Percentiles rank a stretch among this genome's conserved stretches.
Evolutionary conservation across 2,888 invertebrate species (phyloP).

Genomic region (Ctena decussata): DNA sequence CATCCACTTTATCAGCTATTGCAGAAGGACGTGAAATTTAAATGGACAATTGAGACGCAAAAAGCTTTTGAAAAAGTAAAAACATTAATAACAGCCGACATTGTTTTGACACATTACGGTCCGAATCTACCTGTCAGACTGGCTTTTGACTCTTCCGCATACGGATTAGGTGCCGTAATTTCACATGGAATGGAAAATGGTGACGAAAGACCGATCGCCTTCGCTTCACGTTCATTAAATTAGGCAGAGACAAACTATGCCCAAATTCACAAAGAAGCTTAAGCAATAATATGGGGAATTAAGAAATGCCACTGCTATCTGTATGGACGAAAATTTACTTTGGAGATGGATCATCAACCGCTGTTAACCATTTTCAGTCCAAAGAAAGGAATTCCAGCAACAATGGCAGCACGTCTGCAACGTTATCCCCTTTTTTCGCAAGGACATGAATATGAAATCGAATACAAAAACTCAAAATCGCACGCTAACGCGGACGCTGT

Average conservation of each 20-base stretch:
- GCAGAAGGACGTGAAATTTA: too few relatives aligned
- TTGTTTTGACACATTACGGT: too few relatives aligned
- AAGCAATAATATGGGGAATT: not conserved
- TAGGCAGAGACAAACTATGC: slow-evolving; percentile 32
- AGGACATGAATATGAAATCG: slow-evolving; percentile 30
- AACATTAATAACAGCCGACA: too few relatives aligned
- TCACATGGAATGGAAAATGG: slow-evolving; percentile 41
- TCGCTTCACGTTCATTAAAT: not conserved
- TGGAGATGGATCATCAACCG: not conserved
- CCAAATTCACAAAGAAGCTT: slow-evolving; percentile 3
- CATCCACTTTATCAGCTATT: too few relatives aligned
- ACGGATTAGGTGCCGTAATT: too few relatives aligned
- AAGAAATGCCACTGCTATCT: not conserved
- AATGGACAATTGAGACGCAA: too few relatives aligned
- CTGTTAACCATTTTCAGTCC: not conserved
- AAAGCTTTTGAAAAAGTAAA: too few relatives aligned
- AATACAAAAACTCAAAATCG: slow-evolving; percentile 52
- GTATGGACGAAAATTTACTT: not conserved
- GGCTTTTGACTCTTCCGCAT: too few relatives aligned
- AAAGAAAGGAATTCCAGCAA: not conserved
- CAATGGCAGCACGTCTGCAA: not conserved
- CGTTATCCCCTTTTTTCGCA: not conserved
- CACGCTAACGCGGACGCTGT: slow-evolving; percentile 60
- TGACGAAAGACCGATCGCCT: slow-evolving; percentile 2
- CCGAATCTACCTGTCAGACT: too few relatives aligned